Conservation (phyloP, 2,888 invertebrate genomes). For the Heliconius hortense region DNA sequence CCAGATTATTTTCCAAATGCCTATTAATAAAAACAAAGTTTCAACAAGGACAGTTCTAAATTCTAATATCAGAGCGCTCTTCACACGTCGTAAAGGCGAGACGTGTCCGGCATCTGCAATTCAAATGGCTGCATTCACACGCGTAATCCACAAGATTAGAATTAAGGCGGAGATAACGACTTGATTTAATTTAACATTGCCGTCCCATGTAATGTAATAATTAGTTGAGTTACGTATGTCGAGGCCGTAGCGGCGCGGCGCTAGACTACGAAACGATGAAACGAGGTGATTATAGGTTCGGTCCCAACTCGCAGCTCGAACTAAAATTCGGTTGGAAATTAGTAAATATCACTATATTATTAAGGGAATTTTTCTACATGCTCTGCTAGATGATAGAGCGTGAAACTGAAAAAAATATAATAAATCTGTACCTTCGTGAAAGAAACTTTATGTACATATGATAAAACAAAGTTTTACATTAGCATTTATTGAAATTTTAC, state of each 20-base stretch:
- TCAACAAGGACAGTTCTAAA: not conserved
- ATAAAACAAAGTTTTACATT: no score
- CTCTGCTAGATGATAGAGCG: no score
- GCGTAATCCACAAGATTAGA: slow-evolving; percentile 16
- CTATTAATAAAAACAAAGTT: not conserved
- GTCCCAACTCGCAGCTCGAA: not conserved
- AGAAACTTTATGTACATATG: no score
- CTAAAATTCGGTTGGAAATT: no score
- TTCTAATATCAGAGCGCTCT: slow-evolving; percentile 14
- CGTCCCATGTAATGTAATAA: not conserved
- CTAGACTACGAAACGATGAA: not conserved
- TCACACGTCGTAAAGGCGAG: slow-evolving; percentile 12
- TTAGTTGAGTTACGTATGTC: not conserved
- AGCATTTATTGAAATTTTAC: no score
- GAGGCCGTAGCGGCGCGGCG: not conserved
- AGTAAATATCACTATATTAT: no score
- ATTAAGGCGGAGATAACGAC: slow-evolving; percentile 9
- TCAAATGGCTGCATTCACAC: slow-evolving; percentile 23
- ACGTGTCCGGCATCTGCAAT: slow-evolving; percentile 24
- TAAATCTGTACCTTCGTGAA: no score
- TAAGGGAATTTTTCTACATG: no score
- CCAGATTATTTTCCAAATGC: no score
- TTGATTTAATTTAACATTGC: not conserved
- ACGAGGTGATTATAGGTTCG: not conserved
- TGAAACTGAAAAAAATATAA: no score